These are phyloP conservation scores for Theretra japonica DNA, from an alignment of 2,888 invertebrate genomes.

Conservation along the genomic window DNA sequence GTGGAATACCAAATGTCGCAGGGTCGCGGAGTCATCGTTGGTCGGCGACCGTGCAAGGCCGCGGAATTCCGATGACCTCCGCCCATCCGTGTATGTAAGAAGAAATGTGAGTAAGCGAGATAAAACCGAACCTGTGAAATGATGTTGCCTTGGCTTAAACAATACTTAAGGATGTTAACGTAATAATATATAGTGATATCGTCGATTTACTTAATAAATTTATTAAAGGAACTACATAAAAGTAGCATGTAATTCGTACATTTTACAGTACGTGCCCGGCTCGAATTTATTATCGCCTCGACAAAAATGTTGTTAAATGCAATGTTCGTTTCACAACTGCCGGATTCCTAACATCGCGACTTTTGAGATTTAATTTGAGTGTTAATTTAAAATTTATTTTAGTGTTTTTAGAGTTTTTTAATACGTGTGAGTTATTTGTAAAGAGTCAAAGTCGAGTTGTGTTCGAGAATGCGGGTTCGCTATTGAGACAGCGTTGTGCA, in stretches of 20 bases:
- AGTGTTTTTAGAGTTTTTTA: neutral
- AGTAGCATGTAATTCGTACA: conserved; percentile 11
- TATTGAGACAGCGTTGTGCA: too few species aligned
- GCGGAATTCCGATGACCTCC: conserved; percentile 79
- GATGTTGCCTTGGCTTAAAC: conserved; percentile 29
- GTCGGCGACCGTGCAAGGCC: conserved; percentile 83
- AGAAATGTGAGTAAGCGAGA: conserved; percentile 51
- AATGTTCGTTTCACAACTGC: conserved; percentile 2
- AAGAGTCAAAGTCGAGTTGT: too few species aligned
- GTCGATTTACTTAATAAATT: conserved; percentile 33
- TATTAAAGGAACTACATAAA: conserved; percentile 24
- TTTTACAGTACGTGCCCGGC: neutral
- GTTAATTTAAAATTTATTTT: neutral
- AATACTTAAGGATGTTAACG: conserved; percentile 28
- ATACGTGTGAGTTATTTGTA: neutral
- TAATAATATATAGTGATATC: conserved; percentile 44
- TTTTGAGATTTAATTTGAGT: neutral
- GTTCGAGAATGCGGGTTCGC: too few species aligned
- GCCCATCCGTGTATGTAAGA: conserved; percentile 51
- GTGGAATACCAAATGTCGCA: conserved; percentile 63
- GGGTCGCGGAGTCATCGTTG: conserved; percentile 69
- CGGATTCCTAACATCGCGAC: conserved; percentile 1
- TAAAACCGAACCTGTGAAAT: conserved; percentile 37
- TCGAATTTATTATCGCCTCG: conserved; percentile 12
- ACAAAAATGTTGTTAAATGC: neutral